phyloP scores from a whole-genome alignment of 2,888 invertebrate genomes.

The Drosophila leonis region DNA sequence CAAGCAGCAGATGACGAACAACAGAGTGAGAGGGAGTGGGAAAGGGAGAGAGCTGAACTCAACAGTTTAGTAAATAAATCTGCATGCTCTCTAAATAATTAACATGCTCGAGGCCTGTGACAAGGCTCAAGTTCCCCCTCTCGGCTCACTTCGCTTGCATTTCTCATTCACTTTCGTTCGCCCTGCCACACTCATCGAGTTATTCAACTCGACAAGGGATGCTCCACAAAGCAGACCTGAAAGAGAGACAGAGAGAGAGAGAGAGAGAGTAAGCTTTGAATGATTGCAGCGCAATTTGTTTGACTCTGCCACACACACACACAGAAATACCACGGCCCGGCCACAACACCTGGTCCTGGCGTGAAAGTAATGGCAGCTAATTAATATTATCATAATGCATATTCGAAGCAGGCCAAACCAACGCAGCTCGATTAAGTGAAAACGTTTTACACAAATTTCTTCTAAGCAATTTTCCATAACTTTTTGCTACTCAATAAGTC shows the following conservation, averaged over 20 bases:
- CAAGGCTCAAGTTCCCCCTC: constrained; percentile 11
- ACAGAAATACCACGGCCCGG: constrained; percentile 10
- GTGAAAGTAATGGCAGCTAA: constrained; percentile 68
- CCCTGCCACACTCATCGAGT: constrained; percentile 69
- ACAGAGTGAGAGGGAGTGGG: constrained; percentile 3
- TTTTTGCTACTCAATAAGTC: constrained; percentile 48
- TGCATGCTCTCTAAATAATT: constrained; percentile 81
- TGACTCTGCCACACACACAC: constrained; percentile 13
- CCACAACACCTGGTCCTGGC: constrained; percentile 60
- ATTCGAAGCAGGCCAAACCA: constrained; percentile 8
- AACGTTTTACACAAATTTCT: constrained; percentile 30
- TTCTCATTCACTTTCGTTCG: constrained; percentile 67
- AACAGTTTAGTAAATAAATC: constrained; percentile 76
- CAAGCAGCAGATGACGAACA: neutral
- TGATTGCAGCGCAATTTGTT: constrained; percentile 73
- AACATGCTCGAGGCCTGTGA: constrained; percentile 65
- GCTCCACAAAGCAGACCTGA: neutral
- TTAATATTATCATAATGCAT: constrained; percentile 65
- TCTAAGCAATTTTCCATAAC: constrained; percentile 22
- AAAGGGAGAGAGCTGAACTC: constrained; percentile 15
- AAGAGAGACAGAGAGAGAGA: neutral
- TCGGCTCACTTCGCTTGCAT: constrained; percentile 29
- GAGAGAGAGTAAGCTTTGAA: constrained; percentile 38
- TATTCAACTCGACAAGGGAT: constrained; percentile 55
- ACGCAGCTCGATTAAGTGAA: constrained; percentile 44